A percentile compares a stretch with the other conserved stretches of the same genome.
These are phyloP conservation scores for Orthonyx spaldingii DNA, from an alignment of 2,113 vertebrate genomes.

Conservation along the genomic window DNA sequence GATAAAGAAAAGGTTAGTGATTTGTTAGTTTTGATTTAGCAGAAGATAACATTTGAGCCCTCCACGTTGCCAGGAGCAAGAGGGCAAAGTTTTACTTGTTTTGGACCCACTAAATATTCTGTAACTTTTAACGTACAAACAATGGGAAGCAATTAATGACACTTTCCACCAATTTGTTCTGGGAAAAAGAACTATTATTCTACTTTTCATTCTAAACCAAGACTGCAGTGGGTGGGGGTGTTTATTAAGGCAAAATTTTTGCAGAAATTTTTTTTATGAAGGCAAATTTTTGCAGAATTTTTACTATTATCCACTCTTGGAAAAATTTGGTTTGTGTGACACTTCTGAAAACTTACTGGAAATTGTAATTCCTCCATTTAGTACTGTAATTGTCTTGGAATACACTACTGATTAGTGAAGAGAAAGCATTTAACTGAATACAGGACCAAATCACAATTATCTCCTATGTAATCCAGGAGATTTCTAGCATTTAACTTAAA, in stretches of 20 bases:
- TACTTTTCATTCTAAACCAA: background rate
- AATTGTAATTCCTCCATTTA: background rate
- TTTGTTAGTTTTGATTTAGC: slow-evolving; percentile 24
- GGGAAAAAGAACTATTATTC: background rate
- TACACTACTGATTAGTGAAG: background rate
- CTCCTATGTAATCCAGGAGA: background rate
- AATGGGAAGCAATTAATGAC: background rate
- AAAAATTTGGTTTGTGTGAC: background rate
- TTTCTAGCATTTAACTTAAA: background rate
- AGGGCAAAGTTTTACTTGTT: background rate
- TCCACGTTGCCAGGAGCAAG: background rate
- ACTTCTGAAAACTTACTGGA: background rate
- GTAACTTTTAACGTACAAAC: background rate
- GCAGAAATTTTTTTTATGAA: background rate
- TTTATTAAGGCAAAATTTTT: background rate
- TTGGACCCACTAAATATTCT: background rate
- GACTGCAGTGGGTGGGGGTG: fast-evolving
- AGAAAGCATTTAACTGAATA: background rate
- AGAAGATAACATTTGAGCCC: background rate
- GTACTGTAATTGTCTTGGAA: background rate
- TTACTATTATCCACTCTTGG: background rate
- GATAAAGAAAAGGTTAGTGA: background rate
- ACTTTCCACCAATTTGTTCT: background rate
- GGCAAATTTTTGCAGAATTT: background rate
- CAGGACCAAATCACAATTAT: background rate